phyloP scores from a whole-genome alignment of 30 jellyfish, hydroid and myxozoan genomes.

The Phacellophora camtschatica region DNA sequence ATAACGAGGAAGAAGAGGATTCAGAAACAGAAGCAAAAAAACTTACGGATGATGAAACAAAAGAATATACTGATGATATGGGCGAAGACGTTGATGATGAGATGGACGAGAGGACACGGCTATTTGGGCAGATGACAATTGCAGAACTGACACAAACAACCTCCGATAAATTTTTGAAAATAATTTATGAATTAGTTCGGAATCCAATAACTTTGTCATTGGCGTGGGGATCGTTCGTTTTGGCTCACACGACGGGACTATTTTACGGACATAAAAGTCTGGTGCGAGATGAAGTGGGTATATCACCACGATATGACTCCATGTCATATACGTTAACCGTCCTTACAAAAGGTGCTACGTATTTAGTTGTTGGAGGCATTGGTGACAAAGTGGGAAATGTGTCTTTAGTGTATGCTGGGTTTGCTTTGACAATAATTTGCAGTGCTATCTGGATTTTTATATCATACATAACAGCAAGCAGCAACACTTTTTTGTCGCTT shows the following conservation, averaged over 20 bases:
- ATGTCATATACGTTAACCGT: constrained; percentile 6
- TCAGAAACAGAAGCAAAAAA: background rate
- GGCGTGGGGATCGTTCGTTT: constrained; percentile 29
- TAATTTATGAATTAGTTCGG: background rate
- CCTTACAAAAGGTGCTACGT: constrained; percentile 37
- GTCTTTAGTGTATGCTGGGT: constrained; percentile 16
- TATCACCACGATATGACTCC: constrained; percentile 8
- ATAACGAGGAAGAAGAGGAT: no score
- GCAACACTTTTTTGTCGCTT: constrained; percentile 18
- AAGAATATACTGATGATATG: background rate
- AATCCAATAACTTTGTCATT: constrained; percentile 11
- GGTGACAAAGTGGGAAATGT: constrained; percentile 49
- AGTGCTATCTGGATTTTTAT: constrained; percentile 24
- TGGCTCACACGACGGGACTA: background rate
- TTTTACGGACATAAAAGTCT: background rate
- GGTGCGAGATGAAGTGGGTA: background rate
- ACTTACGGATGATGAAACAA: background rate
- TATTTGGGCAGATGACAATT: background rate
- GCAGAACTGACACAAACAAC: background rate
- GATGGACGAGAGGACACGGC: background rate
- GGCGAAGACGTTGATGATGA: constrained; percentile 4
- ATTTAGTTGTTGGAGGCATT: constrained; percentile 30
- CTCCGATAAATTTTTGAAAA: background rate
- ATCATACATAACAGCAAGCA: background rate
- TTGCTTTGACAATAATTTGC: constrained; percentile 18